These are phyloP conservation scores for Arvicanthis niloticus DNA, from an alignment of 2,113 vertebrate genomes.

Conservation along the genomic window DNA sequence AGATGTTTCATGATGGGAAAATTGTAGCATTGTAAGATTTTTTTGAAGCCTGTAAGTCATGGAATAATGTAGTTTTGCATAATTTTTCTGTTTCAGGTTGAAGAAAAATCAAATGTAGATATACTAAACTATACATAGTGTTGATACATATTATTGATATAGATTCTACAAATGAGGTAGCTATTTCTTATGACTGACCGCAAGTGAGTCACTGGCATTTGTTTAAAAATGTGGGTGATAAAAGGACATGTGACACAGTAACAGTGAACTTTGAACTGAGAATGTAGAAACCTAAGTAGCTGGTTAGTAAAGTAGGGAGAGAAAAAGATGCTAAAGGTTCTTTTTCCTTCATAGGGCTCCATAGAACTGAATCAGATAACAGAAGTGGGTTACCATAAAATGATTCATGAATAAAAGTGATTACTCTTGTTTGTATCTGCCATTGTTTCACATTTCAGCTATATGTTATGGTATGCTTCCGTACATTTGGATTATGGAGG, in stretches of 20 bases:
- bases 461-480: background rate
- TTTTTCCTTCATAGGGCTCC: constrained; percentile 9
- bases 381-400: constrained; percentile 40
- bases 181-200: constrained; percentile 1
- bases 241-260: background rate
- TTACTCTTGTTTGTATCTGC: background rate
- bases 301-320: background rate
- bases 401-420: constrained; percentile 50
- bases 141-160: constrained; percentile 24
- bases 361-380: constrained; percentile 11
- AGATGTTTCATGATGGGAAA: constrained; percentile 38
- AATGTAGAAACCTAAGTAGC: constrained; percentile 34
- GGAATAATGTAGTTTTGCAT: constrained; percentile 54
- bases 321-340: background rate
- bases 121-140: background rate
- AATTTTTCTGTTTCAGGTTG: constrained; percentile 49
- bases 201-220: constrained; percentile 30
- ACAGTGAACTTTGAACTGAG: constrained; percentile 38
- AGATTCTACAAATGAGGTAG: background rate
- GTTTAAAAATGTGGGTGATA: constrained; percentile 29
- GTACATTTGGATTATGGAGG: background rate
- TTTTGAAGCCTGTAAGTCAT: constrained; percentile 11
- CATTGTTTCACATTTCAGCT: constrained; percentile 23
- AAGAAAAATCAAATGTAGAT: constrained; percentile 47
- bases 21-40: constrained; percentile 1